Conservation (phyloP, 2,113 vertebrate species). For the Entomyzon cyanotis region DNA sequence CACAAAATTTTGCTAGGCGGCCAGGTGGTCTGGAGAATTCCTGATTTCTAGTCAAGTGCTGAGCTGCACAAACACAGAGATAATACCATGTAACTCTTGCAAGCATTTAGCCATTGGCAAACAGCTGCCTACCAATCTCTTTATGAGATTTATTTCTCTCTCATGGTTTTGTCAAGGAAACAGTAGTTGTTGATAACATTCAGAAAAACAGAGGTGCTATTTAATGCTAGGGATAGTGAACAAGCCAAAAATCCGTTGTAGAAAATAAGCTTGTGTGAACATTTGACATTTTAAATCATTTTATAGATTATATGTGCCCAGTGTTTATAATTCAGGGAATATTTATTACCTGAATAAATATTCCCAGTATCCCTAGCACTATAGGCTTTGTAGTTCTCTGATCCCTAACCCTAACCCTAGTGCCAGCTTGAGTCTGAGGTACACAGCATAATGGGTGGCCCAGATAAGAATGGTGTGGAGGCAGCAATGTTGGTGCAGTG, state of each 20-base stretch:
- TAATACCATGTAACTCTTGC: constrained; percentile 29
- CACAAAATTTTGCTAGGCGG: not conserved
- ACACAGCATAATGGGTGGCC: not conserved
- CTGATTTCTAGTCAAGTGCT: constrained; percentile 22
- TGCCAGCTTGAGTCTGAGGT: not conserved
- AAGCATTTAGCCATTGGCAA: constrained; percentile 42
- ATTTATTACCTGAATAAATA: not conserved
- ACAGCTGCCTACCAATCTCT: constrained; percentile 55
- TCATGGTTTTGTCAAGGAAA: constrained; percentile 40
- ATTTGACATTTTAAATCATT: not conserved
- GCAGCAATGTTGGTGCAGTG: not conserved
- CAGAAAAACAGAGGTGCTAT: constrained; percentile 8
- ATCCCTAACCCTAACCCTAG: not conserved
- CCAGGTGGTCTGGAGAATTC: constrained; percentile 37
- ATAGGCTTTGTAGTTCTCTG: not conserved
- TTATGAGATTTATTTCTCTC: constrained; percentile 51
- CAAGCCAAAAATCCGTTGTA: not conserved
- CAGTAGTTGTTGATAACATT: constrained; percentile 21
- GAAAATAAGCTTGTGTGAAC: constrained; percentile 19
- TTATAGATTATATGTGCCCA: not conserved
- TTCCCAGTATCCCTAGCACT: not conserved
- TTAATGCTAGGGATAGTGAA: not conserved
- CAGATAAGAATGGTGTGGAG: not conserved
- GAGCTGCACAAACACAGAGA: constrained; percentile 5
- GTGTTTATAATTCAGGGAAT: not conserved